phyloP scores from a whole-genome alignment of 1,140 invertebrate species.

The Sesamia nonagrioides region DNA sequence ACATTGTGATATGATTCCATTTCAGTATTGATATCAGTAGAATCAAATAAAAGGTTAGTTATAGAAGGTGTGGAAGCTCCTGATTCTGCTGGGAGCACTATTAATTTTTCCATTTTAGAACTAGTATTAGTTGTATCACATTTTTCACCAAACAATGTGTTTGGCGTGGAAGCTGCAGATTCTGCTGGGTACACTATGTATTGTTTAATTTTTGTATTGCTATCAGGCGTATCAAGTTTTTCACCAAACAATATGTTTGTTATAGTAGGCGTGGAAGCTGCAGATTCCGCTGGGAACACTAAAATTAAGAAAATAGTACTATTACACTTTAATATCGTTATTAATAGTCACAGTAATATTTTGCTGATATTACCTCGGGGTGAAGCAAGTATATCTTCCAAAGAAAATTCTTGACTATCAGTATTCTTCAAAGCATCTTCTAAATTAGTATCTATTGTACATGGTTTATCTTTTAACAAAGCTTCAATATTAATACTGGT shows the following conservation, averaged over 20 bases:
- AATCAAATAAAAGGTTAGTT: constrained; percentile 74
- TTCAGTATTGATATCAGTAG: constrained; percentile 8
- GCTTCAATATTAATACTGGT: constrained; percentile 10
- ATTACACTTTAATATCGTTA: too few species aligned
- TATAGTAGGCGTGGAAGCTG: constrained; percentile 73
- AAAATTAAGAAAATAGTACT: background rate
- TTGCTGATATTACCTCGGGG: constrained; percentile 63
- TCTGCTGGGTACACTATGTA: constrained; percentile 50
- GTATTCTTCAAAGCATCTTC: constrained; percentile 72
- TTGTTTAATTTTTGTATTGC: constrained; percentile 32
- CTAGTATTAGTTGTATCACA: constrained; percentile 29
- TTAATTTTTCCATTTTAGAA: constrained; percentile 40
- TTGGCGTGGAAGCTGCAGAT: constrained; percentile 69
- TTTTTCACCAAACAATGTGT: constrained; percentile 76
- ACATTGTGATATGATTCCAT: constrained; percentile 49
- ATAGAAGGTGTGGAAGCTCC: constrained; percentile 72
- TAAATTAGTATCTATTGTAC: constrained; percentile 75
- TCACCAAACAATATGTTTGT: constrained; percentile 75
- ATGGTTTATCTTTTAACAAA: constrained; percentile 41
- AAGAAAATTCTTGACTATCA: constrained; percentile 62
- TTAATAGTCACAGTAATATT: too few species aligned
- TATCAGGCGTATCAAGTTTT: constrained; percentile 52
- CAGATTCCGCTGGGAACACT: constrained; percentile 52
- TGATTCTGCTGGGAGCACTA: constrained; percentile 56
- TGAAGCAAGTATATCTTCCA: constrained; percentile 70